A percentile compares a stretch with the other conserved stretches of the same genome.
Conservation (phyloP, 2,113 vertebrate species). For the Microtus richardsoni region DNA sequence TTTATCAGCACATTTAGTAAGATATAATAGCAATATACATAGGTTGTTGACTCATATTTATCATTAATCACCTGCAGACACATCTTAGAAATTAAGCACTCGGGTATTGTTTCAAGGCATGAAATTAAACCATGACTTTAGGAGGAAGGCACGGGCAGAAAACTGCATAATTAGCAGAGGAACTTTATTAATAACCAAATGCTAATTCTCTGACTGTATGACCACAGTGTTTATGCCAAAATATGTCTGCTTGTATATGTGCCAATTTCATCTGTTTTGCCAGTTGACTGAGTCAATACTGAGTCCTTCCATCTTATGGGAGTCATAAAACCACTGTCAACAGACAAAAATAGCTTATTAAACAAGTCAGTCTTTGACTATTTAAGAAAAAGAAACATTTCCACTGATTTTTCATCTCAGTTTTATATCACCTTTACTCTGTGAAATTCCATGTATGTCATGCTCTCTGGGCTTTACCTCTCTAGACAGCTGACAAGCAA, state of each 20-base stretch:
- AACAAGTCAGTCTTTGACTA: neutral
- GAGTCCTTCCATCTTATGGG: slow-evolving; percentile 11
- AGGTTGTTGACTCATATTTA: slow-evolving; percentile 35
- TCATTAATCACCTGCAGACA: slow-evolving; percentile 17
- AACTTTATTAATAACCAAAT: slow-evolving; percentile 52
- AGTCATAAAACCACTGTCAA: neutral
- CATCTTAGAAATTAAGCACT: slow-evolving; percentile 10
- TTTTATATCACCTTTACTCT: neutral
- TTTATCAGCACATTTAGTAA: slow-evolving; percentile 27
- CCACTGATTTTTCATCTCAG: neutral
- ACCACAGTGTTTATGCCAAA: slow-evolving; percentile 7
- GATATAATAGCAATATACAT: neutral
- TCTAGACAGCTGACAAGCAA: neutral
- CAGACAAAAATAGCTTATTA: slow-evolving; percentile 18
- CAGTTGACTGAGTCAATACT: slow-evolving; percentile 37
- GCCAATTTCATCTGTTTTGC: slow-evolving; percentile 49
- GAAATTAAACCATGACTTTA: slow-evolving; percentile 23
- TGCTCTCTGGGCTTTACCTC: neutral
- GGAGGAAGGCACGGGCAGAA: neutral
- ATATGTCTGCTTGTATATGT: neutral
- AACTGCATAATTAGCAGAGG: neutral
- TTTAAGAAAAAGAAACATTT: neutral
- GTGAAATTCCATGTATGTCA: neutral
- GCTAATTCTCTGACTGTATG: slow-evolving; percentile 6
- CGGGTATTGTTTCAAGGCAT: neutral